Percentiles rank a stretch among this genome's conserved stretches.
These are phyloP conservation scores for Melinopterus prodromus DNA, from an alignment of 2,888 invertebrate species.

Conservation along the genomic window DNA sequence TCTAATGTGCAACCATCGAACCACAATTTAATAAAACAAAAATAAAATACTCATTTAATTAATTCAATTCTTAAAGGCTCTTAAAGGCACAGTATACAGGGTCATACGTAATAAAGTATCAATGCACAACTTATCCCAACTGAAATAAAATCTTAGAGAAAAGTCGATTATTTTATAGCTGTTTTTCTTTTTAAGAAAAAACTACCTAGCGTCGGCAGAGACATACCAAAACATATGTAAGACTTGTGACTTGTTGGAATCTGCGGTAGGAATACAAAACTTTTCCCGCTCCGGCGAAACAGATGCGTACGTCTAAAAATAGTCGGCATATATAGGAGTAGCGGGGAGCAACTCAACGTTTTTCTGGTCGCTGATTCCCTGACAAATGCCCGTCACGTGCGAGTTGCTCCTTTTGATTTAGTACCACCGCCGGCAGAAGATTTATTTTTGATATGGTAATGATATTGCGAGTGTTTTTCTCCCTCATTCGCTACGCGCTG, in stretches of 20 bases:
- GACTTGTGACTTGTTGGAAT: not conserved
- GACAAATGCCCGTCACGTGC: slow-evolving; percentile 4
- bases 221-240: not conserved
- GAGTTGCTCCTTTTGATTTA: not conserved
- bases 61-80: too few relatives aligned
- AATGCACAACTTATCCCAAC: too few relatives aligned
- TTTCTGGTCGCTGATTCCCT: slow-evolving; percentile 4
- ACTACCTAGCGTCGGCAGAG: not conserved
- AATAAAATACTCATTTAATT: too few relatives aligned
- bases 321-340: not conserved
- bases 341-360: not conserved
- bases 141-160: too few relatives aligned
- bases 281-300: not conserved
- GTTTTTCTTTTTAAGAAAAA: too few relatives aligned
- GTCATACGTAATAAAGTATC: too few relatives aligned
- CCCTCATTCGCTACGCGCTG: not conserved
- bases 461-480: not conserved
- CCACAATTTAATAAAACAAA: too few relatives aligned
- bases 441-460: slow-evolving; percentile 4
- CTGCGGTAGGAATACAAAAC: not conserved
- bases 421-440: not conserved
- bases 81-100: too few relatives aligned
- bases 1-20: too few relatives aligned
- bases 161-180: too few relatives aligned
- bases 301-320: not conserved